These are phyloP conservation scores for Enteromius thamalakanensis DNA, from an alignment of 2,797 vertebrate species.

Conservation along the genomic window DNA sequence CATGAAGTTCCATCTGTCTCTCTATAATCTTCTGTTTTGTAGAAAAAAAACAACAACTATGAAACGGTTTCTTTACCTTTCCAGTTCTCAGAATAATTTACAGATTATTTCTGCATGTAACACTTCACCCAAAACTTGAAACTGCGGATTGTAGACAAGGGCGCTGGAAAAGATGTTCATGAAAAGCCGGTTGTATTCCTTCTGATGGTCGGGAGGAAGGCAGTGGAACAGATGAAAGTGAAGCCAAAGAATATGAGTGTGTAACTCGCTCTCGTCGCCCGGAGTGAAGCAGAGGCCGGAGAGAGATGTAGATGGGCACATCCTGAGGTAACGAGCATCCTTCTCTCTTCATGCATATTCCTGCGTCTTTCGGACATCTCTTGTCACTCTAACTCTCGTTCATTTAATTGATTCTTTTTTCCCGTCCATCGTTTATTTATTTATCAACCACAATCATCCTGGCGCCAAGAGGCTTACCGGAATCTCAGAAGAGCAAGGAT, in stretches of 20 bases:
- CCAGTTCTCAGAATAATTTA: not conserved
- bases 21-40: too few species aligned
- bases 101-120: not conserved
- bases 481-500: conserved; percentile 36
- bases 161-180: conserved; percentile 33
- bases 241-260: conserved; percentile 19
- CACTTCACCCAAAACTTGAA: not conserved
- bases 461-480: conserved; percentile 51
- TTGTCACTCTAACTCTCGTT: conserved; percentile 50
- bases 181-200: conserved; percentile 24
- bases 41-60: not conserved
- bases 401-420: conserved; percentile 72
- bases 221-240: conserved; percentile 36
- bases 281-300: conserved; percentile 53
- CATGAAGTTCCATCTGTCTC: too few species aligned
- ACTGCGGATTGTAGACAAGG: conserved; percentile 23
- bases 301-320: conserved; percentile 63
- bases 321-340: conserved; percentile 64
- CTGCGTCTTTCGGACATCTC: conserved; percentile 36
- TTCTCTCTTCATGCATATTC: conserved; percentile 70
- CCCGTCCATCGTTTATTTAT: conserved; percentile 71
- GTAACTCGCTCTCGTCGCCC: conserved; percentile 60
- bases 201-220: conserved; percentile 52
- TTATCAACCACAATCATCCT: conserved; percentile 65
- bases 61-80: not conserved